phyloP scores from a whole-genome alignment of 2,888 invertebrate species.

The Drosophila monieri region DNA sequence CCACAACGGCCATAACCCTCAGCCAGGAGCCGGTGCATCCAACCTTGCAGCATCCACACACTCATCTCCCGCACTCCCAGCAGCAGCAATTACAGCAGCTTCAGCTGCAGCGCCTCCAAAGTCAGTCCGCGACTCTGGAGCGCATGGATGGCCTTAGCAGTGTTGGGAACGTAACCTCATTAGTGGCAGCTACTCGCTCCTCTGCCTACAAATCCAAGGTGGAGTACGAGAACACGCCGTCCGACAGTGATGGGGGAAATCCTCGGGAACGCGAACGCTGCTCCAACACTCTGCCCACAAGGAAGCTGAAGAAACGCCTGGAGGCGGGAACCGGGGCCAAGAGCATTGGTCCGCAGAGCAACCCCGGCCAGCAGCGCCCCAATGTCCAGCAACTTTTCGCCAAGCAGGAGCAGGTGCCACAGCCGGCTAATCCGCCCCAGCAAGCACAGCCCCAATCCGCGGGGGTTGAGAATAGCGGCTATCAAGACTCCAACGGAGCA shows the following conservation, averaged over 20 bases:
- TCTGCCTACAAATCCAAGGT: conserved; percentile 66
- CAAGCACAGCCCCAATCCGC: conserved; percentile 62
- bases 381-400: conserved; percentile 84
- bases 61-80: conserved; percentile 34
- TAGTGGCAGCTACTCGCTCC: conserved; percentile 37
- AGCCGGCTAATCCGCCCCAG: conserved; percentile 40
- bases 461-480: conserved; percentile 91
- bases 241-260: conserved; percentile 83
- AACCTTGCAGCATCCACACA: conserved; percentile 74
- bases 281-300: conserved; percentile 85
- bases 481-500: conserved; percentile 85
- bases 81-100: conserved; percentile 64
- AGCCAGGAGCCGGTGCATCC: conserved; percentile 46
- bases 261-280: conserved; percentile 84
- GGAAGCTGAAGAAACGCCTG: conserved; percentile 86
- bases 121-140: conserved; percentile 60
- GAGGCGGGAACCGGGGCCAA: conserved; percentile 82
- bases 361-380: conserved; percentile 77
- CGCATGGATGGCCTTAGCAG: conserved; percentile 59
- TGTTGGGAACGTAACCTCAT: conserved; percentile 28
- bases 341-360: conserved; percentile 81
- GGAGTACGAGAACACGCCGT: conserved; percentile 85
- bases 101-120: conserved; percentile 49
- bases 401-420: conserved; percentile 62
- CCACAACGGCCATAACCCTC: conserved; percentile 42